These are phyloP conservation scores for Pomacea maculata DNA, from an alignment of 1,140 invertebrate genomes.

Conservation along the genomic window DNA sequence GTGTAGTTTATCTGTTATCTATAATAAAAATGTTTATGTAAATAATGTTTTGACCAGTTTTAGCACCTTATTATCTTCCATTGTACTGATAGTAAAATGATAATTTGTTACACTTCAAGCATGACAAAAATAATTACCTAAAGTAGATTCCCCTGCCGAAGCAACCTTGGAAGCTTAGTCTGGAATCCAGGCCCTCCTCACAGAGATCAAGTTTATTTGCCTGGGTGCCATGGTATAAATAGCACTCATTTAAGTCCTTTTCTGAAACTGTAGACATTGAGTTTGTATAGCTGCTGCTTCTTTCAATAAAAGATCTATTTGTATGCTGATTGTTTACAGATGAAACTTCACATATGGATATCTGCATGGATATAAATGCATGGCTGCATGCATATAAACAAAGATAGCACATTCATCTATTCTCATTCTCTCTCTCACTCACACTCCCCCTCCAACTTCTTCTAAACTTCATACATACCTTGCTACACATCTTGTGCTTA, in stretches of 20 bases:
- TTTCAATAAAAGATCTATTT: background rate
- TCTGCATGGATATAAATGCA: too few species aligned
- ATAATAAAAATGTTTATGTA: too few species aligned
- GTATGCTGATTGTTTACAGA: background rate
- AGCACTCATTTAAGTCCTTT: slow-evolving; percentile 43
- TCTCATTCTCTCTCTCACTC: too few species aligned
- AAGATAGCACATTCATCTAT: too few species aligned
- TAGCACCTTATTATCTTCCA: too few species aligned
- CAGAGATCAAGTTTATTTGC: slow-evolving; percentile 43
- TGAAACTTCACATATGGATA: background rate
- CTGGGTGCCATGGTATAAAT: slow-evolving; percentile 54
- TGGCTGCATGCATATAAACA: too few species aligned
- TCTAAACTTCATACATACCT: background rate
- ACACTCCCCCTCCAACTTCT: background rate
- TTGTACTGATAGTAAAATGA: too few species aligned
- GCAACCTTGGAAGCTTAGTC: slow-evolving; percentile 50
- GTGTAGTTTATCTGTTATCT: too few species aligned
- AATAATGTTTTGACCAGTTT: too few species aligned
- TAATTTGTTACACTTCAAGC: too few species aligned
- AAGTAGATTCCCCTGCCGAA: slow-evolving; percentile 60
- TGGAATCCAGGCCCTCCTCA: slow-evolving; percentile 54
- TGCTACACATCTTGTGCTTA: too few species aligned
- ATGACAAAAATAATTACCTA: slow-evolving; percentile 37
- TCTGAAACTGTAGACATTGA: slow-evolving; percentile 30
- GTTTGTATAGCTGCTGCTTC: too few species aligned